Percentiles rank a stretch among this genome's conserved stretches.
Conservation (phyloP, 2,113 vertebrate species). For the Poecilia latipinna region DNA sequence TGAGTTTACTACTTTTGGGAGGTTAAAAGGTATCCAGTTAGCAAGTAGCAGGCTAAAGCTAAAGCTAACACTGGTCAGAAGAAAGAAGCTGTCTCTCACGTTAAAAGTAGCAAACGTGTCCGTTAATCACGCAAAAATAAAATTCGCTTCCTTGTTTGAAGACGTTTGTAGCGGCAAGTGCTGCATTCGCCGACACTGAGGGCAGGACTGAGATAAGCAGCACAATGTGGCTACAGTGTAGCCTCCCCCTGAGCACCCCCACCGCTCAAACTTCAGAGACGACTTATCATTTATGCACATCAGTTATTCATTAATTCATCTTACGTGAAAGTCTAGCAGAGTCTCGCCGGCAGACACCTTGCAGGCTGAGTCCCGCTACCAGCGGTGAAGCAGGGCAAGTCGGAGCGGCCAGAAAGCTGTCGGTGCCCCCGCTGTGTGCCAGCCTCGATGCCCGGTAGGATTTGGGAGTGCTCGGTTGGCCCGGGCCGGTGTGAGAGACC, state of each 20-base stretch:
- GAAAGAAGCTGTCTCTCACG: background rate
- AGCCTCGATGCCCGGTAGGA: conserved; percentile 75
- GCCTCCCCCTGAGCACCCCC: conserved; percentile 52
- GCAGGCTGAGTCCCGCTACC: conserved; percentile 4
- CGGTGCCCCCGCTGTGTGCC: conserved; percentile 77
- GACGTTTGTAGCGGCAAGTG: background rate
- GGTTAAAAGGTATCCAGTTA: conserved; percentile 72
- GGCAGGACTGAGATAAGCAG: background rate
- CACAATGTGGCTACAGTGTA: conserved; percentile 48
- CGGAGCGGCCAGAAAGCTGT: conserved; percentile 47
- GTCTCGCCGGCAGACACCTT: conserved; percentile 37
- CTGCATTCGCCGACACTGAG: conserved; percentile 14
- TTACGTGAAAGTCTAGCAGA: conserved; percentile 58
- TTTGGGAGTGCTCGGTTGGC: conserved; percentile 70
- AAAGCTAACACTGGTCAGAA: conserved; percentile 44
- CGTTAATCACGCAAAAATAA: background rate
- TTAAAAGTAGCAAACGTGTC: conserved; percentile 2
- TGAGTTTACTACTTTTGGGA: conserved; percentile 63
- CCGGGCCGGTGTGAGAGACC: conserved; percentile 66
- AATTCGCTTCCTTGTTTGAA: background rate
- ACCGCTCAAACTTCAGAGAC: conserved; percentile 55
- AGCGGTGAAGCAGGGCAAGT: conserved; percentile 26
- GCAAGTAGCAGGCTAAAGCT: conserved; percentile 72
- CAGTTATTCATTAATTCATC: conserved; percentile 52
- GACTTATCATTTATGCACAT: conserved; percentile 28